A percentile compares a stretch with the other conserved stretches of the same genome.
phyloP scores from a whole-genome alignment of 2,113 vertebrate genomes.

The Diadophis punctatus region DNA sequence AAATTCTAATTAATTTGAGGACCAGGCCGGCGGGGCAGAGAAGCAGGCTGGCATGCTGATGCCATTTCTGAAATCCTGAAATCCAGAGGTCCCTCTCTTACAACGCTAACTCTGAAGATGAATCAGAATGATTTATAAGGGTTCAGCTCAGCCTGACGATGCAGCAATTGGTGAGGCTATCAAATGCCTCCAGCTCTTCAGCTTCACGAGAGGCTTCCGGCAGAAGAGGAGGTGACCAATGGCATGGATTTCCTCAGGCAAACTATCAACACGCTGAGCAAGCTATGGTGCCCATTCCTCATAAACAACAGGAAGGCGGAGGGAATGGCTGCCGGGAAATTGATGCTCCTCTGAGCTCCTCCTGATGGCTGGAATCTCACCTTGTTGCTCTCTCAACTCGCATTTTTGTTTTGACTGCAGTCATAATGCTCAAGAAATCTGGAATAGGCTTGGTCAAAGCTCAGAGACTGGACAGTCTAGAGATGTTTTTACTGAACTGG shows the following conservation, averaged over 20 bases:
- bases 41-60: neutral
- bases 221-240: neutral
- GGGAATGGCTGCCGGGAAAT: neutral
- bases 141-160: neutral
- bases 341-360: neutral
- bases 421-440: neutral
- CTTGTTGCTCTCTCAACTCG: neutral
- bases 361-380: neutral
- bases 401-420: neutral
- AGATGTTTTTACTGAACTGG: neutral
- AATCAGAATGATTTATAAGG: neutral
- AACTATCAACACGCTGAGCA: neutral
- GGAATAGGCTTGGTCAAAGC: neutral
- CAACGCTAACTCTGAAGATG: neutral
- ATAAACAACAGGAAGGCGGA: neutral
- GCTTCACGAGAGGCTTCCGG: constrained; percentile 2
- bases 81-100: neutral
- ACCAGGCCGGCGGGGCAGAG: neutral
- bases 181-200: neutral
- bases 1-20: neutral
- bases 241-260: neutral
- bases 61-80: neutral
- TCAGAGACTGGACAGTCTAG: neutral
- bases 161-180: neutral
- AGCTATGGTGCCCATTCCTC: neutral